Evolutionary conservation across 2,113 vertebrate genomes (phyloP).

Genomic region (Clarias gariepinus): DNA sequence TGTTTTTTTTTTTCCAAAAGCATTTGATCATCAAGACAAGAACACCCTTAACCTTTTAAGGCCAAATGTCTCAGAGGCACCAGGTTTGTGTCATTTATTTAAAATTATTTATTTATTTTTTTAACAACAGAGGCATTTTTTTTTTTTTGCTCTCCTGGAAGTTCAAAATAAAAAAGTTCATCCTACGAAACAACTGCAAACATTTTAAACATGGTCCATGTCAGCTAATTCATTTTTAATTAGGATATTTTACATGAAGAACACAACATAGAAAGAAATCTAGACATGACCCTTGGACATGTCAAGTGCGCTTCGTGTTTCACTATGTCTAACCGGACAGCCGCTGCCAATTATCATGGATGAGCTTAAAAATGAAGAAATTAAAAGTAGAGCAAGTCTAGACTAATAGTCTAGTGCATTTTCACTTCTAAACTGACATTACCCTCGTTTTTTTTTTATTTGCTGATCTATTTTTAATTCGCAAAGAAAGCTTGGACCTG

Average conservation of each 20-base stretch:
- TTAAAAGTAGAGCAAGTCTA: not conserved
- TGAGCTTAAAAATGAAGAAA: not conserved
- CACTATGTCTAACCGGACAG: not conserved
- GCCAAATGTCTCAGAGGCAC: not conserved
- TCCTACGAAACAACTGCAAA: not conserved
- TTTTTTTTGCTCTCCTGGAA: not conserved
- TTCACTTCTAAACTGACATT: not conserved
- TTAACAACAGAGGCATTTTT: not conserved
- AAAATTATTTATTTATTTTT: not conserved
- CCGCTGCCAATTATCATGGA: not conserved
- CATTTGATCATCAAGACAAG: not conserved
- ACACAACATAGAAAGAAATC: not conserved
- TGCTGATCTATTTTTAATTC: not conserved
- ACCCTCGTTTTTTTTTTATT: not conserved
- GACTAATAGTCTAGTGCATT: too few relatives aligned
- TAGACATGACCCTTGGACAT: not conserved
- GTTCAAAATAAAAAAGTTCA: not conserved
- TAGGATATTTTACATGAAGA: not conserved
- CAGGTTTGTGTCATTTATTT: not conserved
- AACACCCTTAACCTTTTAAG: not conserved
- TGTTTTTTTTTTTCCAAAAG: not conserved
- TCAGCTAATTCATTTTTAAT: slow-evolving; percentile 15
- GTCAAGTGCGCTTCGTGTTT: not conserved
- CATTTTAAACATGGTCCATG: not conserved
- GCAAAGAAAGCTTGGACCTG: not conserved